phyloP scores from a whole-genome alignment of 1,140 invertebrate genomes.

The Ooceraea biroi region DNA sequence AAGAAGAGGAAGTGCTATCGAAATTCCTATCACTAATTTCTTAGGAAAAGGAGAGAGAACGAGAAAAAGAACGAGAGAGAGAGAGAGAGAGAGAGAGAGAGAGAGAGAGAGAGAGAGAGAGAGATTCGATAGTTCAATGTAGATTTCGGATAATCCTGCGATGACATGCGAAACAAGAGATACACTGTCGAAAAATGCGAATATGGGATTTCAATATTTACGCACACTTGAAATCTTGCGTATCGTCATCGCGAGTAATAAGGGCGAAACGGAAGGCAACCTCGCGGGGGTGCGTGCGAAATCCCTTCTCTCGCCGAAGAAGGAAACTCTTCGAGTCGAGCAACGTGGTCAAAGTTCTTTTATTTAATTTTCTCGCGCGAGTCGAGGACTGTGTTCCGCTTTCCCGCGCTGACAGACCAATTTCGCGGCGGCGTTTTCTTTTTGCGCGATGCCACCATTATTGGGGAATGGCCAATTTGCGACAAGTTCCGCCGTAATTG shows the following conservation, averaged over 20 bases:
- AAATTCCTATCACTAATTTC: not conserved
- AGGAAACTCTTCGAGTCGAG: not conserved
- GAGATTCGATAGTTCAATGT: not conserved
- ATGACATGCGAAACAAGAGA: not conserved
- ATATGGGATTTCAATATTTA: not conserved
- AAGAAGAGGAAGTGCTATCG: not conserved
- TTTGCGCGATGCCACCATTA: not conserved
- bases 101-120: too few species aligned
- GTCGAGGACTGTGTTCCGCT: not conserved
- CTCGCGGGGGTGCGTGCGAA: not conserved
- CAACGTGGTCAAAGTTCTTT: not conserved
- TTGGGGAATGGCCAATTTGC: not conserved
- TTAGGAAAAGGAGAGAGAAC: not conserved
- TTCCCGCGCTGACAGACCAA: constrained; percentile 9
- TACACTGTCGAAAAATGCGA: not conserved
- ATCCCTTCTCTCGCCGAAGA: not conserved
- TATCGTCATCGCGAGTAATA: not conserved
- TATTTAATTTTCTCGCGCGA: constrained; percentile 6
- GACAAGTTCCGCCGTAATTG: not conserved
- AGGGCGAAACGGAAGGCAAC: not conserved
- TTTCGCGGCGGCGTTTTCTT: not conserved
- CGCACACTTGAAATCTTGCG: not conserved
- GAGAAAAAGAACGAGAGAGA: too few species aligned
- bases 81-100: not conserved
- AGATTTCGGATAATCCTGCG: not conserved